phyloP scores from a whole-genome alignment of 2,113 vertebrate species.

The Channa argus region DNA sequence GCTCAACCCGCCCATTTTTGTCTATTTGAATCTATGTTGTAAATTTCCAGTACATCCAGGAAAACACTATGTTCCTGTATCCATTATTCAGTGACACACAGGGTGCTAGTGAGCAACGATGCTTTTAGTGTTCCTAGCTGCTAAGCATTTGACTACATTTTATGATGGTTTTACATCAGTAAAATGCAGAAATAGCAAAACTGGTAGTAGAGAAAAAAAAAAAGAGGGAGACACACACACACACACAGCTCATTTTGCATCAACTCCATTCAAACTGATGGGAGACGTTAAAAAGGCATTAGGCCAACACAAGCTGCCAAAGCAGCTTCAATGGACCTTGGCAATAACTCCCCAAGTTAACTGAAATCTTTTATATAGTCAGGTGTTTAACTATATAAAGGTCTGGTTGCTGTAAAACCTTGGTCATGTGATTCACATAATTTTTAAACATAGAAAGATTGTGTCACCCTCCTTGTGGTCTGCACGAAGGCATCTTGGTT shows the following conservation, averaged over 20 bases:
- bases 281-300: too few species aligned
- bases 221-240: too few species aligned
- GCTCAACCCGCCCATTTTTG: conserved; percentile 38
- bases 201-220: too few species aligned
- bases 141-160: conserved; percentile 25
- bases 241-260: too few species aligned
- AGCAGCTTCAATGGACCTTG: background rate
- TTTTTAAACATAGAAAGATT: background rate
- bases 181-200: too few species aligned
- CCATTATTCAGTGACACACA: conserved; percentile 69
- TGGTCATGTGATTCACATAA: background rate
- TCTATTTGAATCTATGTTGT: conserved; percentile 26
- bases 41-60: conserved; percentile 41
- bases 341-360: background rate
- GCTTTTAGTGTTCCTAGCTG: conserved; percentile 48
- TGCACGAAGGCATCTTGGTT: background rate
- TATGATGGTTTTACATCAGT: conserved; percentile 5
- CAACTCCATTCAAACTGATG: too few species aligned
- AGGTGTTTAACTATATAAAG: too few species aligned
- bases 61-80: conserved; percentile 66
- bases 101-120: conserved; percentile 30
- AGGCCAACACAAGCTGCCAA: background rate
- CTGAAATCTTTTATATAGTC: too few species aligned
- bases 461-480: background rate
- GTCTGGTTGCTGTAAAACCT: too few species aligned